Base-by-base conservation (phyloP, 2,797 vertebrate species). In the Coendou prehensilis region DNA sequence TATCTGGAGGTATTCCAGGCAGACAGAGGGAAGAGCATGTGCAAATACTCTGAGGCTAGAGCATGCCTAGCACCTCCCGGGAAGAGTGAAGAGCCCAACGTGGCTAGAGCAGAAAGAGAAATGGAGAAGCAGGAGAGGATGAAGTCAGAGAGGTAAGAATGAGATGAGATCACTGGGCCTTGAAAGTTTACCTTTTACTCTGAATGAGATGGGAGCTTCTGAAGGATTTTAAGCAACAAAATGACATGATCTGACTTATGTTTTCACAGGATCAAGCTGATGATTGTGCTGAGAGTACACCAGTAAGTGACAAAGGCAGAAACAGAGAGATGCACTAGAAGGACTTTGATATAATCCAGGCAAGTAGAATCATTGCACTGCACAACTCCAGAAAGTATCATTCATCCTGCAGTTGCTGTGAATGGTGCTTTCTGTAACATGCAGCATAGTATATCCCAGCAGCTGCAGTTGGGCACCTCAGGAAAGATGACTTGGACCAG, bases 171-270 rank as follows among this genome's bases (percentile, higher is more conserved):
- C 26, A 71, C 59, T 6, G n/a, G 67, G 9, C 13, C 26, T 82
- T 50, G 3, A 7, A 47, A 83, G 26, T 81, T 85, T 86, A 26
- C 76, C 67, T 81, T 63, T 85, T 64, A 59, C 33, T 61, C 14
- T 86, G 59, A 97, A 93, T 87, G 84, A 87, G 69, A 84, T 14
- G 52, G 52, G 63, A 89, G 28, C 52, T 64, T 64, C 56, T 81
- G 50, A 37, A 15, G 15, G 78, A 33, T 95, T 94, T 93, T 76
- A 95, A 92, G 47, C 20, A 61, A 47, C 91, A 33, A 28, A 87
- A 93, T 76, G 22, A 41, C 37, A 47, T 76, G 63, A 89, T 69
- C 41, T 92, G 76, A 92, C 57, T 90, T 50, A 69, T 23, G 33
- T 78, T 95, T 86, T 73, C 69, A 81, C 2, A 93, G 37, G n/a